These are phyloP conservation scores for Cyclopterus lumpus DNA, from an alignment of 2,797 vertebrate genomes.

Conservation along the genomic window DNA sequence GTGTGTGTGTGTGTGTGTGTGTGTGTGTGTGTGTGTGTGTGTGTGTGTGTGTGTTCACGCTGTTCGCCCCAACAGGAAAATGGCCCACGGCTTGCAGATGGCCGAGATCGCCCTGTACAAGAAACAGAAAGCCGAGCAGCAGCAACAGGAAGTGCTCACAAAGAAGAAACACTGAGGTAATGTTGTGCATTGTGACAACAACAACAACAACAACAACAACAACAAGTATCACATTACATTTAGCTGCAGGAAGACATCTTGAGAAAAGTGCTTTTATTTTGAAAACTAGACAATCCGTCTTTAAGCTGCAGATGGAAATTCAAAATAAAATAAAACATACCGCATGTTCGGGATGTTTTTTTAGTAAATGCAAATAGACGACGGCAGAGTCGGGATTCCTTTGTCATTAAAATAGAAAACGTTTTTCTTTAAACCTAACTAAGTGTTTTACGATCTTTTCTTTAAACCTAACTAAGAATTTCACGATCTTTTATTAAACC, in stretches of 20 bases:
- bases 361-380: constrained; percentile 26
- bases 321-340: background rate
- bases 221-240: too few relatives aligned
- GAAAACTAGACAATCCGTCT: background rate
- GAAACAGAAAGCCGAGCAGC: constrained; percentile 87
- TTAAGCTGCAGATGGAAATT: background rate
- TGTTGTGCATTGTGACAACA: constrained; percentile 78
- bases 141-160: constrained; percentile 83
- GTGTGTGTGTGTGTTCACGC: background rate
- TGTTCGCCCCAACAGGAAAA: constrained; percentile 79
- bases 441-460: too few relatives aligned
- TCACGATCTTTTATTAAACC: too few relatives aligned
- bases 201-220: too few relatives aligned
- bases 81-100: constrained; percentile 88
- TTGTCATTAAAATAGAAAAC: constrained; percentile 7
- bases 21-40: too few relatives aligned
- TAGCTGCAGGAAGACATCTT: too few relatives aligned
- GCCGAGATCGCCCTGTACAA: constrained; percentile 88
- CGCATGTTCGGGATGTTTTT: too few relatives aligned
- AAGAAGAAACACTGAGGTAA: constrained; percentile 90
- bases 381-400: background rate
- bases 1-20: too few relatives aligned
- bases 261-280: constrained; percentile 1
- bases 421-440: too few relatives aligned
- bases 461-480: too few relatives aligned